Conservation (phyloP, 2,888 invertebrate species). For the Sisyra nigra region DNA sequence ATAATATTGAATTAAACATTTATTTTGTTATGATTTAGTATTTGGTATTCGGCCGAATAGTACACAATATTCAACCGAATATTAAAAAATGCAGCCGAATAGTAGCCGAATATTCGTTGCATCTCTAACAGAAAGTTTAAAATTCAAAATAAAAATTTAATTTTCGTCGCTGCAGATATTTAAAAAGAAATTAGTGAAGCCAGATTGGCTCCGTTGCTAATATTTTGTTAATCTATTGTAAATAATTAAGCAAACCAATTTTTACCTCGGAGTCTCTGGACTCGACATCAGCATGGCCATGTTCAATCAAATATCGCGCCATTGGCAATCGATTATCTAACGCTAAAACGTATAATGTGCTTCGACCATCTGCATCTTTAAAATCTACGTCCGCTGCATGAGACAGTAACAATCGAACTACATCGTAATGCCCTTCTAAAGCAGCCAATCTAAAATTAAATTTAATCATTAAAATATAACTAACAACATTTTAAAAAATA, state of each 20-base stretch:
- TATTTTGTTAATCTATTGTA: neutral
- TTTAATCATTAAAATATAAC: neutral
- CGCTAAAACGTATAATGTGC: conserved; percentile 81
- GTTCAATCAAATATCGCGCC: conserved; percentile 63
- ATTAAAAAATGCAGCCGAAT: too few species aligned
- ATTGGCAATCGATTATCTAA: conserved; percentile 72
- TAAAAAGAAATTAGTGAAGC: too few species aligned
- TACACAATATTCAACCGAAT: too few species aligned
- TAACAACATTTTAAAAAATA: neutral
- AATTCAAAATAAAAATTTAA: too few species aligned
- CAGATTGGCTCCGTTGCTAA: neutral
- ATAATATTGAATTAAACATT: too few species aligned
- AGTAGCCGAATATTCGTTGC: too few species aligned
- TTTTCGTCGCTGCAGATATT: too few species aligned
- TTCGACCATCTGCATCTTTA: conserved; percentile 81
- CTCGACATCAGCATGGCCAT: conserved; percentile 66
- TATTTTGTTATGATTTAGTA: too few species aligned
- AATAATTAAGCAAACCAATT: conserved; percentile 4
- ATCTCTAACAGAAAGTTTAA: too few species aligned
- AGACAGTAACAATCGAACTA: conserved; percentile 48
- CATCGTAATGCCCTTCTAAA: conserved; percentile 69
- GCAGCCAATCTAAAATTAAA: conserved; percentile 46
- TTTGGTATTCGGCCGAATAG: too few species aligned
- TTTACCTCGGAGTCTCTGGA: conserved; percentile 68
- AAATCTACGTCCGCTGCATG: conserved; percentile 75